Base-by-base conservation (phyloP, 2,113 vertebrate species). In the Semicossyphus pulcher region DNA sequence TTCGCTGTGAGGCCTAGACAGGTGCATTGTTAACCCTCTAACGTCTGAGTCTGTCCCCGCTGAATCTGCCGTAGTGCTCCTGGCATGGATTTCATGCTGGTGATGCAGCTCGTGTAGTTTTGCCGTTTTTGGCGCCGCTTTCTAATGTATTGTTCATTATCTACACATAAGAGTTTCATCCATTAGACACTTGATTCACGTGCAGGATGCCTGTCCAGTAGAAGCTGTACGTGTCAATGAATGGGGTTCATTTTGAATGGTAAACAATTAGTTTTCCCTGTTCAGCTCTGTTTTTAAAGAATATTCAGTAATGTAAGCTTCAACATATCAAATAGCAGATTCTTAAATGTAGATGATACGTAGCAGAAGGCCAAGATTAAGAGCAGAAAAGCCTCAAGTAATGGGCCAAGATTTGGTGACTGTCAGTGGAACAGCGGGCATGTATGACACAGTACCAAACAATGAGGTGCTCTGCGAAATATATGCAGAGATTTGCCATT, bases 21-120 rank as follows among this genome's bases (percentile, higher is more conserved):
- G 91, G 91, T 93, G 92, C 92, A 88, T 73, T 78, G 86, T 91
- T 91, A 90, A 88, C 87, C 87, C 88, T 84, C 75, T 74, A 91
- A 88, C 61, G 84, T 83, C 86, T 71, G 79, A 72, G 71, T 74
- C 67, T 58, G 73, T 88, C 80, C 57, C 82, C 58, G 76, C 62
- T 78, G 72, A 57, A 83, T 76, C 18, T 37, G 72, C 59, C 3
- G 23, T 7, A n/a, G 34, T 45, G 31, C 34, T 62, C 29, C 47
- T 61, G 32, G 34, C 45, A 59, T n/a, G 41, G 52, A 66, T 69
- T 58, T 44, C 18, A 54, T 70, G 25, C 25, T 36, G 1, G 11
- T 39, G 59, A 62, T 67, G 34, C 39, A 20, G 34, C 49, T 44
- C 45, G 45, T 39, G 42, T n/a, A 25, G 53, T 16, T 0, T 21